Evolutionary conservation across 2,113 vertebrate genomes (phyloP), one percentile per base, ranked within the genome.

Genomic region (Cathartes aura): DNA sequence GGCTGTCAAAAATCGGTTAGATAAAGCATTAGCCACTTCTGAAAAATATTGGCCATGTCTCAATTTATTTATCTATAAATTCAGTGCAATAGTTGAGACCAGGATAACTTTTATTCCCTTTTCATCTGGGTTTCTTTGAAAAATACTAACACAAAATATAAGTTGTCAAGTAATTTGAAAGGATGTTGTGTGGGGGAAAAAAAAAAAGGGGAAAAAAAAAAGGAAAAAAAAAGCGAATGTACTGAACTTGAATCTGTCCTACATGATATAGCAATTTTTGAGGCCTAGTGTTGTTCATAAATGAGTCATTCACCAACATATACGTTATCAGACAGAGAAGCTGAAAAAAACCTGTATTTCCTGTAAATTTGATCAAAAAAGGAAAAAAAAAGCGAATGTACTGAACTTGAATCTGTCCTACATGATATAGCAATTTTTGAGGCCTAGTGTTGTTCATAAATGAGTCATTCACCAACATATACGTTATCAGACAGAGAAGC

Each of bases 141-240:
- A 94, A 89, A 52, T 47, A 15, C 3, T n/a, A 16, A 11, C 17
- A n/a, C 7, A 38, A 64, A 48, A 29, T 66, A 4, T 2, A 76
- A 62, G 15, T 26, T 70, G 21, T 87, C 16, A 74, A 64, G 30
- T 71, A 43, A 48, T 45, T 73, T 47, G 68, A 68, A 85, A 76
- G 24, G 32, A 9, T 60, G 4, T 55, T 40, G 15, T 7, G 47
- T 8, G 22, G 18, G 22, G 4, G 18, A 15, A 32, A 6, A 13
- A 12, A 9, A 14, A 11, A 19, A 32, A 11, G 8, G 5, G 4
- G 15, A 40, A 19, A 18, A 36, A 11, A 30, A 15, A 6, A 15
- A n/a, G n/a, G n/a, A n/a, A 7, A 6, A 6, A 17, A 11, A 38
- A 40, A 4, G 0, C 5, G 4, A 22, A 70, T 15, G 11, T 55